Evolutionary conservation across 2,113 vertebrate genomes (phyloP), one percentile per base, ranked within the genome.

Genomic region (Gymnarchus niloticus): DNA sequence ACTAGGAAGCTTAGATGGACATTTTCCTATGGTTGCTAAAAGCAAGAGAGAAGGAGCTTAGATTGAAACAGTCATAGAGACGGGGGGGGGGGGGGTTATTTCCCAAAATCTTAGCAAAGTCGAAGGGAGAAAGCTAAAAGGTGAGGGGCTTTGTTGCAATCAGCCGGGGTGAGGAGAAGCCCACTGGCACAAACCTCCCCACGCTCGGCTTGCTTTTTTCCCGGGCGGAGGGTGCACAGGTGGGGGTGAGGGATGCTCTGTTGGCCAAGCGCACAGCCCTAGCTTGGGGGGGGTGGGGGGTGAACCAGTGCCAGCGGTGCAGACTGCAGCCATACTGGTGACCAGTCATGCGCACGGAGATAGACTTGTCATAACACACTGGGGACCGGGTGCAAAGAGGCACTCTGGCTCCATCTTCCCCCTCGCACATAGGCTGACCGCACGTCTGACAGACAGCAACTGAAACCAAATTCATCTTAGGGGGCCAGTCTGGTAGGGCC

Each of bases 181-280:
- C n/a, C n/a, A n/a, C n/a, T n/a, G n/a, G n/a, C n/a, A n/a, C n/a
- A n/a, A n/a, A n/a, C n/a, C n/a, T n/a, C n/a, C n/a, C n/a, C n/a
- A n/a, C n/a, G n/a, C n/a, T 65, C 59, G 33, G 12, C 59, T 6
- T 33, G 59, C 21, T 33, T 25, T 33, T 28, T 65, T 65, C 59
- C 3, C 23, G 33, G 28, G 33, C 61, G n/a, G 12, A 14, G 48
- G 37, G 44, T 48, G 41, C 7, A 23, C 10, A 19, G 2, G 6
- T 25, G 25, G 17, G 46, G 61, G 25, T 93, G 92, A 76, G 51
- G 49, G 57, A 28, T 33, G 51, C 51, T 23, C 51, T 49, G 49
- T 49, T 10, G 65, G 28, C 57, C 57, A 69, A 69, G 83, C 59
- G 25, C 46, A 28, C 41, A 84, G 57, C 10, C 83, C 44, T 44